Conservation (phyloP, 2,888 invertebrate species). For the Amiota communis region DNA sequence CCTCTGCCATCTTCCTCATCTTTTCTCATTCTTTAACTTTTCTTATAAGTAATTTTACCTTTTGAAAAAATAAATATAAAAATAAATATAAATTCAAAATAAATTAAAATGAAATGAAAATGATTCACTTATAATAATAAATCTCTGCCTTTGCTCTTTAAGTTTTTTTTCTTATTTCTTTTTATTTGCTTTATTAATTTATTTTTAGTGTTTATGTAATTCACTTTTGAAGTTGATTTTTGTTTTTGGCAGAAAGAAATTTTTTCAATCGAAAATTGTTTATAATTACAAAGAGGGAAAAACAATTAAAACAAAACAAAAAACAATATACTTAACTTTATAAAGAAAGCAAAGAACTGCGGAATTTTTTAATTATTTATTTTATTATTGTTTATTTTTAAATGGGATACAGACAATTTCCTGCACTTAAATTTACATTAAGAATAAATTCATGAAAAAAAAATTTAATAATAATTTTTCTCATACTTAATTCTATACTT, state of each 20-base stretch:
- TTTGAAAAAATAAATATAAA: not conserved
- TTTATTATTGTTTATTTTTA: slow-evolving; percentile 69
- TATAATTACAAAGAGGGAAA: slow-evolving; percentile 48
- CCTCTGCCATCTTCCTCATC: not conserved
- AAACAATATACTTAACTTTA: too few species aligned
- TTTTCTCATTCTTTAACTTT: not conserved
- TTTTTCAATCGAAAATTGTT: slow-evolving; percentile 54
- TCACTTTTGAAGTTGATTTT: slow-evolving; percentile 40
- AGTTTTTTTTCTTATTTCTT: slow-evolving; percentile 25
- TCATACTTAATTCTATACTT: not conserved
- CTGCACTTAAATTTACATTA: slow-evolving; percentile 54
- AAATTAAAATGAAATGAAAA: slow-evolving; percentile 33
- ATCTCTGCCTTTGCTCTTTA: not conserved
- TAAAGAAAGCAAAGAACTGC: too few species aligned
- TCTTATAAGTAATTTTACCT: not conserved
- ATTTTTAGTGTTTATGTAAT: slow-evolving; percentile 64
- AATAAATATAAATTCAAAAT: not conserved
- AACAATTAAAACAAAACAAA: slow-evolving; percentile 34
- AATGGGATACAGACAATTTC: slow-evolving; percentile 68
- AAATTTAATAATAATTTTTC: not conserved
- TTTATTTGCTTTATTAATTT: slow-evolving; percentile 44
- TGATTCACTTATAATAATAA: slow-evolving; percentile 15
- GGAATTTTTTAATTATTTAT: slow-evolving; percentile 60
- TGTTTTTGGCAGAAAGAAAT: slow-evolving; percentile 48
- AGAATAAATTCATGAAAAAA: too few species aligned